Evolutionary conservation across 2,113 vertebrate species (phyloP).

Genomic region (Thalassarche chlororhynchos): DNA sequence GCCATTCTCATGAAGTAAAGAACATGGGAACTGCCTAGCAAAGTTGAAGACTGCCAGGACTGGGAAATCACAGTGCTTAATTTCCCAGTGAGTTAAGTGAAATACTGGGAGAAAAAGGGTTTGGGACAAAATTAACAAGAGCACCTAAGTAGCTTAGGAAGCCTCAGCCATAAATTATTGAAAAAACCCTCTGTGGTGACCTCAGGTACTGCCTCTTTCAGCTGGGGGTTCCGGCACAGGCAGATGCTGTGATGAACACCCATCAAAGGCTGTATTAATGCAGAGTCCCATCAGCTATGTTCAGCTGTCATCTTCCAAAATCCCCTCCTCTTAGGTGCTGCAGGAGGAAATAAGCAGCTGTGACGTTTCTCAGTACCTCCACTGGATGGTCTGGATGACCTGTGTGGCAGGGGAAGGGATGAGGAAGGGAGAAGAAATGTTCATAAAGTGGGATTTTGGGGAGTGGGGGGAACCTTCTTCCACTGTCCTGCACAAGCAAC

Average conservation of each 20-base stretch:
- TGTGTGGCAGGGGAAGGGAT: neutral
- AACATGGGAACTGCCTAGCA: neutral
- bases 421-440: neutral
- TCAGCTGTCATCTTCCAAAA: neutral
- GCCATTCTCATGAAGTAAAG: neutral
- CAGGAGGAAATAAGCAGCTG: neutral
- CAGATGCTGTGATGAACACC: neutral
- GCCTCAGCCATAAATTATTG: neutral
- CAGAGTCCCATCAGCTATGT: neutral
- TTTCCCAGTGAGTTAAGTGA: neutral
- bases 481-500: neutral
- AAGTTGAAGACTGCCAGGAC: neutral
- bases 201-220: neutral
- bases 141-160: neutral
- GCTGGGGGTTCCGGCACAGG: neutral
- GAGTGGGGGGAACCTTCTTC: neutral
- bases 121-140: neutral
- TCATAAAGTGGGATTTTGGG: neutral
- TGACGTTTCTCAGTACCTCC: neutral
- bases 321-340: neutral
- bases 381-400: neutral
- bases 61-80: neutral
- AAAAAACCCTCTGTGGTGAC: neutral
- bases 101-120: neutral
- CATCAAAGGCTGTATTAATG: neutral